Percentiles rank a stretch among this genome's conserved stretches.
phyloP scores from a whole-genome alignment of 2,113 vertebrate genomes.

The Fregata magnificens region DNA sequence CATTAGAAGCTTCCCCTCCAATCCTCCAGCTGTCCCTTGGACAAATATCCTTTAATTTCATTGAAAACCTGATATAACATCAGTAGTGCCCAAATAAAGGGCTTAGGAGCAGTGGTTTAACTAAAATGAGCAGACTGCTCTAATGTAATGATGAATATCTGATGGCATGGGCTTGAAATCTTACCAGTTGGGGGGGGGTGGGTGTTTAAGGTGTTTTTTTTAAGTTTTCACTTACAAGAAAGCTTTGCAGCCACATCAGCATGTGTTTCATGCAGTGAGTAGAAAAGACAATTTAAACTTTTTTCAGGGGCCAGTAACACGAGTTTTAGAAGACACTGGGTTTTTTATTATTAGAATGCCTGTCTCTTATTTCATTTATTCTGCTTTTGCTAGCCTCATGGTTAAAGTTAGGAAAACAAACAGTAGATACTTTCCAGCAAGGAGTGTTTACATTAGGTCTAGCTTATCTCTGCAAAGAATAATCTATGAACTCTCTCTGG shows the following conservation, averaged over 20 bases:
- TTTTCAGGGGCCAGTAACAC: not conserved
- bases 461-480: conserved; percentile 70
- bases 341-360: not conserved
- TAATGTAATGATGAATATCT: not conserved
- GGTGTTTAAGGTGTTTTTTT: too few species aligned
- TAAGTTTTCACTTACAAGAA: not conserved
- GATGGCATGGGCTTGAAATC: not conserved
- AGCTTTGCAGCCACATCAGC: not conserved
- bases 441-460: conserved; percentile 53
- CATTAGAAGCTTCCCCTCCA: not conserved
- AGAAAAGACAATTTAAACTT: not conserved
- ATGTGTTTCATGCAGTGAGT: not conserved
- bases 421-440: conserved; percentile 50
- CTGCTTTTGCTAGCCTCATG: conserved; percentile 44
- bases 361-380: conserved; percentile 9
- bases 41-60: not conserved
- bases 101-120: not conserved
- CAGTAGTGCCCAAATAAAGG: not conserved
- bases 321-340: not conserved
- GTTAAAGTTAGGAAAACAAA: conserved; percentile 61
- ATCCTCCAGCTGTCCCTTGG: not conserved
- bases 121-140: not conserved
- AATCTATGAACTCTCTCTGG: conserved; percentile 65
- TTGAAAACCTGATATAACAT: not conserved
- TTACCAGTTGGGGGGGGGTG: too few species aligned